A percentile compares a stretch with the other conserved stretches of the same genome.
Evolutionary conservation across 2,113 vertebrate species (phyloP).

Genomic region (Dicerorhinus sumatrensis): DNA sequence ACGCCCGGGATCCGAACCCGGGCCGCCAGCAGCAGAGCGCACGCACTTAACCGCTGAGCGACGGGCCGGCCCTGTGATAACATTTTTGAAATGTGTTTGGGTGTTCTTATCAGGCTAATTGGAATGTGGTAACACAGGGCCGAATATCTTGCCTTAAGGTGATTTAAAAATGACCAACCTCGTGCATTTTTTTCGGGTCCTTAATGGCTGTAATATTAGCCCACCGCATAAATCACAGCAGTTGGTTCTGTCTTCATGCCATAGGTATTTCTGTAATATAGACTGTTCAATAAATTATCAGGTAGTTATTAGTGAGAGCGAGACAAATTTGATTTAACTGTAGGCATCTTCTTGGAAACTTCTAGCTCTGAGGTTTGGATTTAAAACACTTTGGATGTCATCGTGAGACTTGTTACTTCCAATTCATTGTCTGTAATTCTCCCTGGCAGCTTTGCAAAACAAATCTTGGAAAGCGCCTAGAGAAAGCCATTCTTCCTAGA

Average conservation of each 20-base stretch:
- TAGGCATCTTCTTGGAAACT: slow-evolving; percentile 60
- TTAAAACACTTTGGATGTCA: slow-evolving; percentile 83
- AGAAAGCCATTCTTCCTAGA: slow-evolving; percentile 86
- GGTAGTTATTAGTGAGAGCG: slow-evolving; percentile 68
- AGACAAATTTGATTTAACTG: slow-evolving; percentile 71
- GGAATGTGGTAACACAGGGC: slow-evolving; percentile 72
- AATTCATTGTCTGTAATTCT: slow-evolving; percentile 86
- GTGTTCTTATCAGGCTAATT: slow-evolving; percentile 80
- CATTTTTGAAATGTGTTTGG: neutral
- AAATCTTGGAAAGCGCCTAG: slow-evolving; percentile 85
- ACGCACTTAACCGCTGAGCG: too few relatives aligned
- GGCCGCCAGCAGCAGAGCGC: too few relatives aligned
- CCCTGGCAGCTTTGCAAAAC: slow-evolving; percentile 88
- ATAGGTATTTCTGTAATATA: slow-evolving; percentile 73
- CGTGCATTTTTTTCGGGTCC: slow-evolving; percentile 60
- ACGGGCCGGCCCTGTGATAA: neutral
- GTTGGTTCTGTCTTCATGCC: slow-evolving; percentile 71
- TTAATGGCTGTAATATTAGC: slow-evolving; percentile 70
- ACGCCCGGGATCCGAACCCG: too few relatives aligned
- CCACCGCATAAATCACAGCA: slow-evolving; percentile 67
- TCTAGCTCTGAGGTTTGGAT: slow-evolving; percentile 49
- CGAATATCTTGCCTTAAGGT: slow-evolving; percentile 74
- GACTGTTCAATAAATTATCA: slow-evolving; percentile 77
- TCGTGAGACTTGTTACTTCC: slow-evolving; percentile 82
- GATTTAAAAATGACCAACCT: slow-evolving; percentile 81